Evolutionary conservation across 2,797 vertebrate species (phyloP).

Genomic region (Lagorchestes hirsutus): DNA sequence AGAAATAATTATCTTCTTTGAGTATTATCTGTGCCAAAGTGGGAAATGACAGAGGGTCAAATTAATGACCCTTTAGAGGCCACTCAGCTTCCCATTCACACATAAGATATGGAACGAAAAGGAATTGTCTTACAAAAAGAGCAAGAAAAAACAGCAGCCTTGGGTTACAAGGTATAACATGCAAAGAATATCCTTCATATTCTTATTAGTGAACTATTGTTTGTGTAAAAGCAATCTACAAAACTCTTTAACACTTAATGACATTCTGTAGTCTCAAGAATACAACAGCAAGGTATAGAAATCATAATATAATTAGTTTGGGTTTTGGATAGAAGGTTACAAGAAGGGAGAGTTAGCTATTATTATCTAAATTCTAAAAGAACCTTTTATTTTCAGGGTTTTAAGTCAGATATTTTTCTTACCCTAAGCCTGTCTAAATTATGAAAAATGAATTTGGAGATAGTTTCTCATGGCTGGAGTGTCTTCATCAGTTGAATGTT

Average conservation of each 20-base stretch:
- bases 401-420: neutral
- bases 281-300: constrained; percentile 49
- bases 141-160: neutral
- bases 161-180: constrained; percentile 11
- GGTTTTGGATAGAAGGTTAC: constrained; percentile 15
- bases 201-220: constrained; percentile 58
- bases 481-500: constrained; percentile 23
- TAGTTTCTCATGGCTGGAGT: constrained; percentile 18
- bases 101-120: constrained; percentile 12
- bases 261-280: constrained; percentile 35
- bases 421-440: constrained; percentile 8
- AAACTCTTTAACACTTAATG: constrained; percentile 37
- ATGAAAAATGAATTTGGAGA: constrained; percentile 20
- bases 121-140: constrained; percentile 39
- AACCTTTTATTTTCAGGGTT: neutral
- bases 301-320: constrained; percentile 26
- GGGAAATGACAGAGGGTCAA: constrained; percentile 48
- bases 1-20: constrained; percentile 33
- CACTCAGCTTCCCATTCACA: constrained; percentile 41
- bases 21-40: constrained; percentile 38
- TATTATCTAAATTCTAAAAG: constrained; percentile 17
- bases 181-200: constrained; percentile 26
- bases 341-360: neutral
- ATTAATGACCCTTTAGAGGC: constrained; percentile 12
- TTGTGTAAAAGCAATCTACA: constrained; percentile 41